Base-by-base conservation (phyloP, 2,113 vertebrate genomes). In the Hydrolagus affinis region DNA sequence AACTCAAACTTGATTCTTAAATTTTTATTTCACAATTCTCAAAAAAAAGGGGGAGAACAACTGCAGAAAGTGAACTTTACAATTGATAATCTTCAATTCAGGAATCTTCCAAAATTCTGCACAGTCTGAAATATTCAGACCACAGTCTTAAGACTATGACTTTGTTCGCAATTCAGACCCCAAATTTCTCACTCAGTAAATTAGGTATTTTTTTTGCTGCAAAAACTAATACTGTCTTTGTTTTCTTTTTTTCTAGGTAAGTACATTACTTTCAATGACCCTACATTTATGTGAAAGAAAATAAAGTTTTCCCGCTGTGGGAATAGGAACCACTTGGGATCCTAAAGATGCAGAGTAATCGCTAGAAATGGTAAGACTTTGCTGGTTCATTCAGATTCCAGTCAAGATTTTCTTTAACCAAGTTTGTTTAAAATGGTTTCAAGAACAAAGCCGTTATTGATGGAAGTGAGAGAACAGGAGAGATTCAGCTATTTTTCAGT, bases 231-330 rank as follows among this genome's bases (percentile, higher is more conserved):
- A 44, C 8, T 75, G 19, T 57, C 30, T 75, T 75, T 44, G 44
- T 44, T 44, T 44, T 75, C 19, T 17, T 75, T 21, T 10, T 56
- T 75, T 75, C 56, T 75, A 75, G 73, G 73, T 75, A 75, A 75
- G 73, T 75, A 57, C 15, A 30, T 19, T 21, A 30, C 11, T 75
- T 75, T 57, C 73, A 21, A 21, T 75, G 56, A 75, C 73, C 73
- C 32, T 57, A 2, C n/a, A 56, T 17, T 75, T 44, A n/a, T 17
- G 30, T 21, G 32, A 75, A 75, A 75, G 32, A 75, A 74, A 74
- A 44, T 74, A 74, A 57, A 75, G 30, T 74, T 32, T 69, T 15
- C 19, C 44, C 66, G 9, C 32, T 56, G 17, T 75, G 73, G 8
- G 15, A 19, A 75, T 75, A 75, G 15, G 6, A 75, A 21, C 73